Base-by-base conservation (phyloP, 2,113 vertebrate genomes). In the Pungitius pungitius region DNA sequence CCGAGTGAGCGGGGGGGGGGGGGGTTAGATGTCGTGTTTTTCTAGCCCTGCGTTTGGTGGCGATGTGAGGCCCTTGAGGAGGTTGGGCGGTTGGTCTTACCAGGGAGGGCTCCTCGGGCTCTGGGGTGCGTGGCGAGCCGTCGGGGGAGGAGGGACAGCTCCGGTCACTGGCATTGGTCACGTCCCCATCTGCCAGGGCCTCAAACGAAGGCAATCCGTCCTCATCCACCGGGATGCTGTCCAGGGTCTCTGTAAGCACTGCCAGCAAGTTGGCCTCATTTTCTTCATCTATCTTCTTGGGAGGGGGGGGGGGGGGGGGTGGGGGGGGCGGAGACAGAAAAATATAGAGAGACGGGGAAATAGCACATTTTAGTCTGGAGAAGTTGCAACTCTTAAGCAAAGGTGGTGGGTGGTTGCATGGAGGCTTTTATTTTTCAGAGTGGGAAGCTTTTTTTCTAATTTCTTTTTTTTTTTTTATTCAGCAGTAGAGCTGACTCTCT, bases 221-320 rank as follows among this genome's bases (percentile, higher is more conserved):
- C 94, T 99, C 97, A 91, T 99, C 97, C 95, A 99, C 96, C 35
- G 97, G 97, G 94, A 99, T 97, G 92, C 96, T 98, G 94, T 99
- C 97, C 95, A 99, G 93, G 70, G 97, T 99, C 93, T 99, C 97
- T 86, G 97, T 99, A 91, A 99, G 96, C 90, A 98, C 97, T 56
- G 97, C 97, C 94, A 99, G 95, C 95, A 99, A 95, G 95, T 98
- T 99, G 80, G 97, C 97, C 94, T 99, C 97, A 80, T 96, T 98
- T 92, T 99, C 97, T 95, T 99, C 97, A 94, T 99, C 97, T 97
- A 99, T 97, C 95, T 99, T 99, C 97, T 98, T 94, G 89, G 90
- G 84, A 82, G 83, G 74, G 83, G 56, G 2, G 42, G 71, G 65
- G 77, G 2, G 60, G 75, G 47, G 76, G 83, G 75, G 47, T 75